A percentile compares a stretch with the other conserved stretches of the same genome.
These are phyloP conservation scores for Scaptomyza flava DNA, from an alignment of 2,888 invertebrate species.

Conservation along the genomic window DNA sequence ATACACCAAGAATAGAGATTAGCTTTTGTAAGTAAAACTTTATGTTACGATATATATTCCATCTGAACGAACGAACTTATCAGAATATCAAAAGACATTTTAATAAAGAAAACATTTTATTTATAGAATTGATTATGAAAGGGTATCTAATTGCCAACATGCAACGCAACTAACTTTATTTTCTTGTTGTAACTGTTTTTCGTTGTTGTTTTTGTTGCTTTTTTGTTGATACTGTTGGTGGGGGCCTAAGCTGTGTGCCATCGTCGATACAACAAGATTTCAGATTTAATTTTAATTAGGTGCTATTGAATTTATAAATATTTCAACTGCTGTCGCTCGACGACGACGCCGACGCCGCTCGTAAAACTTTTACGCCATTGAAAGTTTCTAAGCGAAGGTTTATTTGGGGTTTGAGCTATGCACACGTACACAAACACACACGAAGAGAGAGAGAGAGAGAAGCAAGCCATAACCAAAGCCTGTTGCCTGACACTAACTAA, in stretches of 20 bases:
- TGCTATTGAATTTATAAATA: constrained; percentile 80
- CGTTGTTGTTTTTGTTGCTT: constrained; percentile 14
- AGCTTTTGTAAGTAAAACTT: no score
- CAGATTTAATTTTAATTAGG: constrained; percentile 80
- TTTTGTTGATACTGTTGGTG: constrained; percentile 23
- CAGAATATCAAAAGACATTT: background rate
- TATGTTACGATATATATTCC: background rate
- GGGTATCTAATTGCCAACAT: background rate
- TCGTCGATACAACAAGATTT: constrained; percentile 73
- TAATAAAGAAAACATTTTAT: background rate
- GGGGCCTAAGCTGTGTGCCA: constrained; percentile 51
- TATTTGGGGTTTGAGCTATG: background rate
- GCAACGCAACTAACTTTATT: background rate
- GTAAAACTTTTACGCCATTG: constrained; percentile 70
- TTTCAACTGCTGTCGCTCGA: constrained; percentile 71
- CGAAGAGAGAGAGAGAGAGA: background rate
- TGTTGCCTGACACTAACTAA: constrained; percentile 72
- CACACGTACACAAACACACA: background rate
- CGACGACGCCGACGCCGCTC: constrained; percentile 41
- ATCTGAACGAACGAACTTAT: background rate
- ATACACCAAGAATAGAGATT: background rate
- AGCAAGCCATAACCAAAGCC: constrained; percentile 39
- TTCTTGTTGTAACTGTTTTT: constrained; percentile 42
- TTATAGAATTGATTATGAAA: background rate
- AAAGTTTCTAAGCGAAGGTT: constrained; percentile 54